Evolutionary conservation across 1,140 invertebrate genomes (phyloP).

Genomic region (Sminthurinus signatus): DNA sequence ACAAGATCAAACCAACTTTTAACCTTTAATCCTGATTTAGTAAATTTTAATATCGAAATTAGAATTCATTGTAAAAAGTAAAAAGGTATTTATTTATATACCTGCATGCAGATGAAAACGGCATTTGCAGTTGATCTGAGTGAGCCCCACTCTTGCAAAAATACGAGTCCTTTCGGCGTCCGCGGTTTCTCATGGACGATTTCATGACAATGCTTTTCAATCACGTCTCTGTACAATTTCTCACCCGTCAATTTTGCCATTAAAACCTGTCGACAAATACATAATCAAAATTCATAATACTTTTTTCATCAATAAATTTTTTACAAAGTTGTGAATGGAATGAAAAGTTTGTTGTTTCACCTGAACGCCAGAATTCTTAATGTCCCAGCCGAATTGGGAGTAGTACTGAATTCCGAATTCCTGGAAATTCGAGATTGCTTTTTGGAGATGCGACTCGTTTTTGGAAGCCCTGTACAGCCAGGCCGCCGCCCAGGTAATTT

Average conservation of each 20-base stretch:
- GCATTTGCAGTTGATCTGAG: constrained; percentile 55
- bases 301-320: no score
- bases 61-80: neutral
- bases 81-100: no score
- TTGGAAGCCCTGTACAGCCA: constrained; percentile 58
- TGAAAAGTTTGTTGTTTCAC: constrained; percentile 46
- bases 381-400: constrained; percentile 55
- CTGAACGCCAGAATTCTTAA: constrained; percentile 56
- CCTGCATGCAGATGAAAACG: constrained; percentile 53
- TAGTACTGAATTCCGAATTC: constrained; percentile 50
- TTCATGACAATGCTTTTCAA: constrained; percentile 39
- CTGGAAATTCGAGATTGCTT: constrained; percentile 51
- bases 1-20: neutral
- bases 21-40: no score
- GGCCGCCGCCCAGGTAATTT: constrained; percentile 56
- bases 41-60: neutral
- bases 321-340: no score
- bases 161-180: constrained; percentile 54
- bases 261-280: constrained; percentile 20
- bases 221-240: constrained; percentile 38
- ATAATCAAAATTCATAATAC: no score
- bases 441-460: constrained; percentile 51
- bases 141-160: constrained; percentile 54
- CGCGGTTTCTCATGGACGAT: constrained; percentile 49
- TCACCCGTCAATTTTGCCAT: constrained; percentile 30